A percentile compares a stretch with the other conserved stretches of the same genome.
These are phyloP conservation scores for Pantherophis vulpinus DNA, from an alignment of 2,797 vertebrate genomes.

Conservation along the genomic window DNA sequence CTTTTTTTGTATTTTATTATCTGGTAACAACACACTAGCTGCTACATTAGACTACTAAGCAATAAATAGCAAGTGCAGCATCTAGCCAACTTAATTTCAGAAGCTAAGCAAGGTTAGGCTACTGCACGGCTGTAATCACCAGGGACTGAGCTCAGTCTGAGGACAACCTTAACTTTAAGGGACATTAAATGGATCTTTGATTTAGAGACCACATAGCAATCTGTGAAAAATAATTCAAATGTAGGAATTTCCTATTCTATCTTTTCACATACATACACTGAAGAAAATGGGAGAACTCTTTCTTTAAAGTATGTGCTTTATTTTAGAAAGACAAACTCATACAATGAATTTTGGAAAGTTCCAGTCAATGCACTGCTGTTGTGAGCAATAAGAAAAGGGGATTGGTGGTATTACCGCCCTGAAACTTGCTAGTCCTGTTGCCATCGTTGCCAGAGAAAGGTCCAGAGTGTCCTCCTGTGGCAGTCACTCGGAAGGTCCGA, in stretches of 20 bases:
- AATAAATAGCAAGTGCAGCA: background rate
- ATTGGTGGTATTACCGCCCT: conserved; percentile 79
- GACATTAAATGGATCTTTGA: conserved; percentile 31
- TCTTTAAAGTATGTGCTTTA: background rate
- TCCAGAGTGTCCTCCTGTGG: conserved; percentile 77
- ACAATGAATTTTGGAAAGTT: conserved; percentile 2
- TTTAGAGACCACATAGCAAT: conserved; percentile 37
- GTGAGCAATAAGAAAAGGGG: conserved; percentile 65
- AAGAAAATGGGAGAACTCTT: background rate
- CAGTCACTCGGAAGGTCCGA: conserved; percentile 77
- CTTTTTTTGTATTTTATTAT: conserved; percentile 23
- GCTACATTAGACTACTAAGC: conserved; percentile 23
- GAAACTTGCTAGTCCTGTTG: conserved; percentile 82
- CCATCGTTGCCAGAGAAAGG: conserved; percentile 77
- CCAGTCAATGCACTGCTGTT: conserved; percentile 30
- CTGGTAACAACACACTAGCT: conserved; percentile 19
- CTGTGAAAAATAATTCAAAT: background rate
- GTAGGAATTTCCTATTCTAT: background rate
- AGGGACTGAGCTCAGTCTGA: background rate
- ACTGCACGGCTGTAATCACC: background rate
- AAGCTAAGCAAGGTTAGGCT: background rate
- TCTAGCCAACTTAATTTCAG: background rate
- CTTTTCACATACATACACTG: background rate
- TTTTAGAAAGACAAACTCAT: background rate
- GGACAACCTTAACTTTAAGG: background rate